Conservation (phyloP, 2,797 vertebrate species). For the Holocentrus rufus region DNA sequence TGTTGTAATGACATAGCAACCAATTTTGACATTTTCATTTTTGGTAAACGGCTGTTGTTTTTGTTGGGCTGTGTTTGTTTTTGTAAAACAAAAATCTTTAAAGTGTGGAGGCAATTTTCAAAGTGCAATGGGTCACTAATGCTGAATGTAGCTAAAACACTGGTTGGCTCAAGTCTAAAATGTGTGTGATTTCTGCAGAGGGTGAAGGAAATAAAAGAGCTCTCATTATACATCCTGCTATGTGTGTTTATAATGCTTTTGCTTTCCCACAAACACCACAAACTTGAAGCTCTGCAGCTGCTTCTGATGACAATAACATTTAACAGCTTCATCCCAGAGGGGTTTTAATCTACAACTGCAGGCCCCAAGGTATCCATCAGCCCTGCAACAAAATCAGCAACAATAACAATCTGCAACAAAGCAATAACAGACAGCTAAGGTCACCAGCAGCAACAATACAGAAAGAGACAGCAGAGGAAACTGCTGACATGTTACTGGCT, state of each 20-base stretch:
- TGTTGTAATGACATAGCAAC: too few species aligned
- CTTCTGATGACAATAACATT: constrained; percentile 55
- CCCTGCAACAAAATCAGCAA: constrained; percentile 40
- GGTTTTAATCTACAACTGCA: constrained; percentile 47
- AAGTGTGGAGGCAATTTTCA: background rate
- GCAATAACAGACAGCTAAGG: constrained; percentile 51
- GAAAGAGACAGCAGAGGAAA: constrained; percentile 1
- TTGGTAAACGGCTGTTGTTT: too few species aligned
- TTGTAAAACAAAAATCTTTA: too few species aligned
- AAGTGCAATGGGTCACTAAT: background rate
- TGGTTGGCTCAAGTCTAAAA: too few species aligned
- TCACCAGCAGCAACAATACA: constrained; percentile 18
- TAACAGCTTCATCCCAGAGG: constrained; percentile 43
- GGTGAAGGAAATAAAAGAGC: constrained; percentile 31
- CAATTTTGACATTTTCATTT: too few species aligned
- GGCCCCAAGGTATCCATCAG: constrained; percentile 36
- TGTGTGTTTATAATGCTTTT: constrained; percentile 23
- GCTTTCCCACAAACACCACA: constrained; percentile 21
- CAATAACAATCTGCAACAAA: constrained; percentile 52
- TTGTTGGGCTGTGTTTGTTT: background rate
- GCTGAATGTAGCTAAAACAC: constrained; percentile 5
- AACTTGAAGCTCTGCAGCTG: constrained; percentile 46
- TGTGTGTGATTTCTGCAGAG: constrained; percentile 16
- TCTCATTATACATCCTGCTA: constrained; percentile 36
- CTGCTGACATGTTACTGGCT: constrained; percentile 22